phyloP scores from a whole-genome alignment of 2,888 invertebrate genomes.

The Scaptomyza polygonia region DNA sequence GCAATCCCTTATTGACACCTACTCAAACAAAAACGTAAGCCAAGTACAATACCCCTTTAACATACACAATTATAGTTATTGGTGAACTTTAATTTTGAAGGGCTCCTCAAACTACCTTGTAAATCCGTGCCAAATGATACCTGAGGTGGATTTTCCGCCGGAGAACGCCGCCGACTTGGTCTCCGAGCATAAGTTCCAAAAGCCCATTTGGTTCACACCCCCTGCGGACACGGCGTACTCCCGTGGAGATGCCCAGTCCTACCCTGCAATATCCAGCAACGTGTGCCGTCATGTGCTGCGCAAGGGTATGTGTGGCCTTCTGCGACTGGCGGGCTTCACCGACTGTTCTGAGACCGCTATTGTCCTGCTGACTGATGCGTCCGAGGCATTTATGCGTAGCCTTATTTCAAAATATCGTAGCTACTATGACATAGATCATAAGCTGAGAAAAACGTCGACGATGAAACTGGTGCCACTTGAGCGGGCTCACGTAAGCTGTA shows the following conservation, averaged over 20 bases:
- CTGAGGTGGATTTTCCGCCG: constrained; percentile 83
- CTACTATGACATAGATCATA: constrained; percentile 56
- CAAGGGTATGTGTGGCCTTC: constrained; percentile 82
- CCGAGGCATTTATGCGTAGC: constrained; percentile 81
- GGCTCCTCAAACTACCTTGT: constrained; percentile 82
- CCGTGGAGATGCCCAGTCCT: constrained; percentile 73
- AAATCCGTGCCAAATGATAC: constrained; percentile 84
- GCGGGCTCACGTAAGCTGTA: constrained; percentile 79
- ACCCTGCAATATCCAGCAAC: constrained; percentile 72
- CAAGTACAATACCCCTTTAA: too few relatives aligned
- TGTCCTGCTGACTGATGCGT: constrained; percentile 80
- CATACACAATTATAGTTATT: not conserved
- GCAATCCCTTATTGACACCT: constrained; percentile 83
- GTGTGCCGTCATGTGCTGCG: constrained; percentile 77
- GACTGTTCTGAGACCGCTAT: constrained; percentile 82
- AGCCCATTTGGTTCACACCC: constrained; percentile 83
- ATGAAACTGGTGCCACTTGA: constrained; percentile 72
- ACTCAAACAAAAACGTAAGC: constrained; percentile 83
- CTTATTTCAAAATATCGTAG: constrained; percentile 71
- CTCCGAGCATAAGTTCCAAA: constrained; percentile 80
- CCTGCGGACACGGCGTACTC: constrained; percentile 80
- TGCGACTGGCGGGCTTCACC: constrained; percentile 83
- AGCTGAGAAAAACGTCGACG: constrained; percentile 61
- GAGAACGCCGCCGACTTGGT: constrained; percentile 82
- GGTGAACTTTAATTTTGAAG: constrained; percentile 48